Percentiles rank a stretch among this genome's conserved stretches.
Conservation (phyloP, 2,113 vertebrate species). For the Noturus placidus region DNA sequence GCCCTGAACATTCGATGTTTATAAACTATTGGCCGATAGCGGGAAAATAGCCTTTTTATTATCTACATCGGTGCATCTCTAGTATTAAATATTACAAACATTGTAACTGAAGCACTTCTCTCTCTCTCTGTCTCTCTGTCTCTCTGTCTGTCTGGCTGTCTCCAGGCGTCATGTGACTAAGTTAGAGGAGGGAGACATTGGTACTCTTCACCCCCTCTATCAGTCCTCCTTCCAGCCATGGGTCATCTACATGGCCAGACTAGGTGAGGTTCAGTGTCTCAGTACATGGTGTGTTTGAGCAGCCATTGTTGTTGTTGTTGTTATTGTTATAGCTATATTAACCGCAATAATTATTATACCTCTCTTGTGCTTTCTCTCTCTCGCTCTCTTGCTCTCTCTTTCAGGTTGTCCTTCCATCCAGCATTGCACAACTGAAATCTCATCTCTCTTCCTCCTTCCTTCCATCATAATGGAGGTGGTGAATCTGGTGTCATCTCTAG, state of each 20-base stretch:
- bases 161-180: slow-evolving; percentile 80
- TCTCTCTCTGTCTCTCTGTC: slow-evolving; percentile 1
- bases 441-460: slow-evolving; percentile 88
- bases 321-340: neutral
- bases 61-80: too few relatives aligned
- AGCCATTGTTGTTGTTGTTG: neutral
- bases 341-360: neutral
- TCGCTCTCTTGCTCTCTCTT: neutral
- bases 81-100: neutral
- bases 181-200: slow-evolving; percentile 88
- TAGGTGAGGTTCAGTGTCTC: slow-evolving; percentile 68
- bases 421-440: slow-evolving; percentile 82
- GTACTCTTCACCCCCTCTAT: slow-evolving; percentile 81
- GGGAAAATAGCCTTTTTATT: too few relatives aligned
- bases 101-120: neutral
- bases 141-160: neutral
- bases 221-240: slow-evolving; percentile 77
- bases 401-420: slow-evolving; percentile 91
- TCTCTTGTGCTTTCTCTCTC: neutral
- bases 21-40: too few relatives aligned
- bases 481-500: slow-evolving; percentile 83
- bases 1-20: too few relatives aligned
- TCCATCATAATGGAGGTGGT: slow-evolving; percentile 87
- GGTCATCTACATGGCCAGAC: slow-evolving; percentile 83
- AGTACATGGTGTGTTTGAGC: neutral